phyloP scores from a whole-genome alignment of 2,888 invertebrate species.

The Heliconius erato region DNA sequence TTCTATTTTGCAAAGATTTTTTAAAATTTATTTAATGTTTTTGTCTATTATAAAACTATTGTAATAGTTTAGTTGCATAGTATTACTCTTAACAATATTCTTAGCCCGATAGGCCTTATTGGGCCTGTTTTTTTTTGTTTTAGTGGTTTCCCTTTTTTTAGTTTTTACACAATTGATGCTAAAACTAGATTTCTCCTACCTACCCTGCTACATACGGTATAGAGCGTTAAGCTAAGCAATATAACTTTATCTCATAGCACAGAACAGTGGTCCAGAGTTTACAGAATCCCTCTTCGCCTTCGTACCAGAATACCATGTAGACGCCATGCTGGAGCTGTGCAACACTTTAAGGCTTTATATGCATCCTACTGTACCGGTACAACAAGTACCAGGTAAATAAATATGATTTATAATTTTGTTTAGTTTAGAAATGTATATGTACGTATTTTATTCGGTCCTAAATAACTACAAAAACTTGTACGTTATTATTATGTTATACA shows the following conservation, averaged over 20 bases:
- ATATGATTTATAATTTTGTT: not conserved
- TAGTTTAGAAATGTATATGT: not conserved
- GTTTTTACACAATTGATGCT: not conserved
- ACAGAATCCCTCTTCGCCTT: slow-evolving; percentile 87
- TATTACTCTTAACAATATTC: not conserved
- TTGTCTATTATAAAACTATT: not conserved
- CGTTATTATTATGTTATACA: too few relatives aligned
- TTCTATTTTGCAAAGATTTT: not conserved
- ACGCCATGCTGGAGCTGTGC: slow-evolving; percentile 88
- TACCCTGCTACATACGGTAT: not conserved
- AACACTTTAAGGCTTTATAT: slow-evolving; percentile 88
- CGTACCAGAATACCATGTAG: slow-evolving; percentile 90
- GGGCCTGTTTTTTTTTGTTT: not conserved
- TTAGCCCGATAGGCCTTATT: not conserved
- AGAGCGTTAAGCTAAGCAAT: not conserved
- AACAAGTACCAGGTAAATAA: slow-evolving; percentile 74
- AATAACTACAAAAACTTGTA: too few relatives aligned
- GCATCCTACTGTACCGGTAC: slow-evolving; percentile 87
- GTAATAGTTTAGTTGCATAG: not conserved
- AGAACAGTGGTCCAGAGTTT: slow-evolving; percentile 60
- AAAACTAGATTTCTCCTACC: not conserved
- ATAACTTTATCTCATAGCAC: slow-evolving; percentile 6
- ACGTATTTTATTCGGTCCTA: too few relatives aligned
- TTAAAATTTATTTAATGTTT: not conserved
- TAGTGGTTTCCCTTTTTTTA: not conserved